These are phyloP conservation scores for Sprattus sprattus DNA, from an alignment of 2,113 vertebrate species.

Conservation along the genomic window DNA sequence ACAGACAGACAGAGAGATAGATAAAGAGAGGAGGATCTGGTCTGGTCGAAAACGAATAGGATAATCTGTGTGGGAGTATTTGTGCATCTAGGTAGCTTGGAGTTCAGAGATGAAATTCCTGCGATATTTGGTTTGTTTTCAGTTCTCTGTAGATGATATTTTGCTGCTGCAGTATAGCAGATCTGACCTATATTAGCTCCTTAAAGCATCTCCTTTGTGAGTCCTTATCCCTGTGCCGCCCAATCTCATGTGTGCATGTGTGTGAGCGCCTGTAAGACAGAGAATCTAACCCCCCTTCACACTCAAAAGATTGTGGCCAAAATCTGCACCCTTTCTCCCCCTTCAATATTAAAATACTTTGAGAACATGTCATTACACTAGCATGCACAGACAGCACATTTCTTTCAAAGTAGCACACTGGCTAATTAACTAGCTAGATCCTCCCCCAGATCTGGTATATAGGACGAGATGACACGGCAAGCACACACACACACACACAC, in stretches of 20 bases:
- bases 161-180: constrained; percentile 5
- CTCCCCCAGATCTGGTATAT: constrained; percentile 1
- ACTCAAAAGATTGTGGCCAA: not conserved
- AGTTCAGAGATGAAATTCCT: constrained; percentile 13
- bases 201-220: not conserved
- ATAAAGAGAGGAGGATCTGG: constrained; percentile 29
- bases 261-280: not conserved
- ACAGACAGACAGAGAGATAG: not conserved
- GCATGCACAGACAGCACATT: not conserved
- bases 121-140: constrained; percentile 23
- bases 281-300: not conserved
- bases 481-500: constrained; percentile 23
- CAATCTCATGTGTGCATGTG: not conserved
- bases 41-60: constrained; percentile 4
- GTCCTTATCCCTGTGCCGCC: not conserved
- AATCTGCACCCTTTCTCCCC: not conserved
- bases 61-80: constrained; percentile 22
- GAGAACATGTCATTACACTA: not conserved
- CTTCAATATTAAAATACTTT: not conserved
- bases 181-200: constrained; percentile 35
- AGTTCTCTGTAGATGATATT: constrained; percentile 31
- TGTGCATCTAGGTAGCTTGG: not conserved
- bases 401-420: not conserved
- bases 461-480: constrained; percentile 15
- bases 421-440: not conserved